Evolutionary conservation across 2,113 vertebrate species (phyloP), one percentile per base, ranked within the genome.

Genomic region (Podilymbus podiceps): DNA sequence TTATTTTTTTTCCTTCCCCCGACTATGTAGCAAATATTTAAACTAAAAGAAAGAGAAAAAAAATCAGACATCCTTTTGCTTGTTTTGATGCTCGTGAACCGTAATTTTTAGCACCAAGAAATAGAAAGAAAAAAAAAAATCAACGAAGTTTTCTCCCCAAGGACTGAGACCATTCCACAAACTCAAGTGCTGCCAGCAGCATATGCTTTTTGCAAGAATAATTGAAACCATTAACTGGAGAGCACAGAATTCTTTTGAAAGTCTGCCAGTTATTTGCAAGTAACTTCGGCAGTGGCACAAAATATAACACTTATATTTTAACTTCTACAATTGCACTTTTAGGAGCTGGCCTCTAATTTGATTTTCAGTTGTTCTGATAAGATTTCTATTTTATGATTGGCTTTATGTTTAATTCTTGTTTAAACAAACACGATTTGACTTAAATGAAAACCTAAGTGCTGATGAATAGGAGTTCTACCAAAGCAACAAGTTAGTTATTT

Each of bases 301-400:
- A 98, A 98, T 96, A 98, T 88, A 98, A 94, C 96, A 96, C 93
- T 97, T 97, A 90, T 97, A 97, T 98, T 97, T 97, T 97, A 97
- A 97, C 93, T 96, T 98, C 96, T 96, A 97, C 95, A 97, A 97
- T 98, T 98, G 97, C 98, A 97, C 98, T 98, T 97, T 98, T 97
- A 98, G 96, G 97, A 98, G 94, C 97, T 98, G 98, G 98, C 97
- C 98, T 98, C 98, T 98, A 97, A 95, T 98, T 98, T 97, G 96
- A 98, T 97, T 98, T 98, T 98, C 96, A 96, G 95, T 98, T 97
- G 86, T 98, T 98, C 96, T 96, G 92, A 97, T 98, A 97, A 96
- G 96, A 97, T 97, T 98, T 98, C 97, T 98, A 97, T 98, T 98
- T 97, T 98, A 97, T 96, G 94, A 98, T 98, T 98, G 97, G 94